Conservation (phyloP, 2,888 invertebrate genomes). For the Aquatica leii region DNA sequence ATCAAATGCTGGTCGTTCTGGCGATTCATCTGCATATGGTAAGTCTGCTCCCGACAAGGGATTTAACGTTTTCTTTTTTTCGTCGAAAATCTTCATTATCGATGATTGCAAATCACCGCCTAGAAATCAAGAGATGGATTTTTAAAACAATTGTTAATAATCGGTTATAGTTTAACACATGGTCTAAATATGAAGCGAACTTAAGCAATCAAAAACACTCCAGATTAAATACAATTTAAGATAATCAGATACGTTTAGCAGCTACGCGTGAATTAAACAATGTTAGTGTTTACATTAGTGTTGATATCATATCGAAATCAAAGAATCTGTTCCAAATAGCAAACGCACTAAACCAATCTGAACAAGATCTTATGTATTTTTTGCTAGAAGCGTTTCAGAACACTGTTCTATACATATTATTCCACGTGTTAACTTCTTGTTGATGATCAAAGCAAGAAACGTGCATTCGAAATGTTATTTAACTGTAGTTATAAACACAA, state of each 20-base stretch:
- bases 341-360: no score
- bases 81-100: constrained; percentile 85
- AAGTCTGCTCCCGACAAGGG: constrained; percentile 67
- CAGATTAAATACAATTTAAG: no score
- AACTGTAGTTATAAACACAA: constrained; percentile 5
- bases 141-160: not conserved
- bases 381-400: no score
- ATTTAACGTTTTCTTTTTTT: constrained; percentile 77
- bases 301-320: no score
- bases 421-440: not conserved
- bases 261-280: no score
- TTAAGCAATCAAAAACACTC: no score
- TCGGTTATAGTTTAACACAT: not conserved
- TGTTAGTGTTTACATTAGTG: no score
- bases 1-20: constrained; percentile 60
- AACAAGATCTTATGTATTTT: no score
- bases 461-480: constrained; percentile 12
- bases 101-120: constrained; percentile 85
- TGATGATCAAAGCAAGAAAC: constrained; percentile 10
- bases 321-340: no score
- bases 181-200: constrained; percentile 4
- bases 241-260: no score
- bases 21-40: constrained; percentile 76
- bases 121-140: constrained; percentile 59
- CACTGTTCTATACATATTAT: not conserved